A percentile compares a stretch with the other conserved stretches of the same genome.
Conservation (phyloP, 2,888 invertebrate genomes). For the Brenthis daphne region DNA sequence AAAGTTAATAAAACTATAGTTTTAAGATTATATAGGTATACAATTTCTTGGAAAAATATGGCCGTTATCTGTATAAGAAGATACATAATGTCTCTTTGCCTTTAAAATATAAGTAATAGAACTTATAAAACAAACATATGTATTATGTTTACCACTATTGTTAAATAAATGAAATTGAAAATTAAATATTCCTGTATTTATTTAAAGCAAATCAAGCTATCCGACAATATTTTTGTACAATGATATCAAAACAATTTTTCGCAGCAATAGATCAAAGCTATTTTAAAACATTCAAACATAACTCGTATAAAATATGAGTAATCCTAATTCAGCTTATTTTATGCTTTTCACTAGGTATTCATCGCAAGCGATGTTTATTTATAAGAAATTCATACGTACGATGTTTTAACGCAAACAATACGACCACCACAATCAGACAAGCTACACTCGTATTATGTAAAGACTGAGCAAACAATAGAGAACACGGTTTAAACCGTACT, state of each 20-base stretch:
- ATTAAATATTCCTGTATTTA: too few relatives aligned
- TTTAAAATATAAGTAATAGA: too few relatives aligned
- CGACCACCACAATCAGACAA: slow-evolving; percentile 23
- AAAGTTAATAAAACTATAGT: too few relatives aligned
- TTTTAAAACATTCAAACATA: background rate
- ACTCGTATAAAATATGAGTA: background rate
- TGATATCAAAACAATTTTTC: background rate
- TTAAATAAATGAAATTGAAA: too few relatives aligned
- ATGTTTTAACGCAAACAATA: slow-evolving; percentile 30
- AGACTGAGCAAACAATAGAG: slow-evolving; percentile 19
- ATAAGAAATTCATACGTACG: slow-evolving; percentile 29
- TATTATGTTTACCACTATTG: too few relatives aligned
- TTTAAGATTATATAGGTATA: too few relatives aligned
- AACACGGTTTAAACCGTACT: slow-evolving; percentile 5
- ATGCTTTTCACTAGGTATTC: slow-evolving; percentile 19
- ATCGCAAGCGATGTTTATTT: slow-evolving; percentile 23
- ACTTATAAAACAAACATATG: too few relatives aligned
- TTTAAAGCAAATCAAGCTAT: background rate
- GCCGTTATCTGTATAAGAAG: too few relatives aligned
- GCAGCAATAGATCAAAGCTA: background rate
- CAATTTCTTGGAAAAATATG: too few relatives aligned
- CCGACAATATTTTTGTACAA: background rate
- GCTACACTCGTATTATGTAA: slow-evolving; percentile 23
- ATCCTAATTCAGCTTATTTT: slow-evolving; percentile 14
- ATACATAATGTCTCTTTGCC: too few relatives aligned